Evolutionary conservation across 2,797 vertebrate species (phyloP).

Genomic region (Syndactyla subalaris): DNA sequence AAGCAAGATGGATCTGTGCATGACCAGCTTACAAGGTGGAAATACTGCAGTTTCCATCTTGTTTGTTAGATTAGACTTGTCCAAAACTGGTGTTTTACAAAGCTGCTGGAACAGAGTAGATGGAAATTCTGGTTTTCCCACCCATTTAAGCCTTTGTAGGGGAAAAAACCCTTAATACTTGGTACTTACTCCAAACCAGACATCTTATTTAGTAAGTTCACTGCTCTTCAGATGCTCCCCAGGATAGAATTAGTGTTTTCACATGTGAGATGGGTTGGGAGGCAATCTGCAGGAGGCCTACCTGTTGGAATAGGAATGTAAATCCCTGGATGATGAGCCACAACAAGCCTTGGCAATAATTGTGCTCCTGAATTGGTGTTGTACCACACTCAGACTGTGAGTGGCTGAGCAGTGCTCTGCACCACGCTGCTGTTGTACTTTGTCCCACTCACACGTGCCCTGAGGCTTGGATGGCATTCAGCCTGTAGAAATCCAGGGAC

Average conservation of each 20-base stretch:
- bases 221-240: neutral
- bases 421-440: neutral
- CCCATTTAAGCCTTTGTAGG: accelerated
- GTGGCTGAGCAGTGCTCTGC: neutral
- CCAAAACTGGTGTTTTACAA: neutral
- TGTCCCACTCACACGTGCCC: neutral
- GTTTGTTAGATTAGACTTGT: neutral
- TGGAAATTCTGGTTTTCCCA: neutral
- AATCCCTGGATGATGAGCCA: neutral
- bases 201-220: neutral
- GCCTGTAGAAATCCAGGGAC: neutral
- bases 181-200: neutral
- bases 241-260: neutral
- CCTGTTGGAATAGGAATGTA: neutral
- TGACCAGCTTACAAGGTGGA: neutral
- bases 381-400: accelerated
- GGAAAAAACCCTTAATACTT: accelerated
- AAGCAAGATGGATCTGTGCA: neutral
- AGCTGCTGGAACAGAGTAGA: neutral
- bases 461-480: neutral
- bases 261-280: neutral
- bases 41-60: neutral
- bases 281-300: neutral
- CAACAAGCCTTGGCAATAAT: neutral
- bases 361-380: neutral